Conservation (phyloP, 2,113 vertebrate species). For the Natator depressus region DNA sequence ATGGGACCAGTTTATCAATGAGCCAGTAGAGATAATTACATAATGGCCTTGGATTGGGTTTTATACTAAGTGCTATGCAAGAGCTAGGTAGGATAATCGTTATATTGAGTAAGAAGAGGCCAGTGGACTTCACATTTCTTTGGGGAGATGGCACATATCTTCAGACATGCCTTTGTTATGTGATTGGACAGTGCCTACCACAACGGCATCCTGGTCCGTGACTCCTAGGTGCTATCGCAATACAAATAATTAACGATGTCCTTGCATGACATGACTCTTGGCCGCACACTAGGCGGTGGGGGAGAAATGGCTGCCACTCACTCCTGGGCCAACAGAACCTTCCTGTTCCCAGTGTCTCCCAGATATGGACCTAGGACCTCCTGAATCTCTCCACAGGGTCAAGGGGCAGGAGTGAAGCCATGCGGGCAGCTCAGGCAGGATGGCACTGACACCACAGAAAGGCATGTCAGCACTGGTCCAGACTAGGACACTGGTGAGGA, state of each 20-base stretch:
- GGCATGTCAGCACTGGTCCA: neutral
- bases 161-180: neutral
- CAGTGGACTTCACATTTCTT: neutral
- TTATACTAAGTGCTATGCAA: neutral
- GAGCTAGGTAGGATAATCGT: neutral
- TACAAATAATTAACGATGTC: neutral
- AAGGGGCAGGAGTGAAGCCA: neutral
- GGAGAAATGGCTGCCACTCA: neutral
- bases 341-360: neutral
- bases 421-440: neutral
- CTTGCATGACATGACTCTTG: neutral
- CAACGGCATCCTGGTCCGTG: neutral
- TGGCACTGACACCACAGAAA: no score
- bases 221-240: neutral
- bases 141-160: neutral
- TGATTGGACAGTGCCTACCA: neutral
- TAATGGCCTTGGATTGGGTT: neutral
- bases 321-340: neutral
- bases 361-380: neutral
- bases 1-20: neutral
- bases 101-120: neutral
- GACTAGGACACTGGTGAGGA: neutral
- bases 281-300: neutral
- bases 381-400: neutral
- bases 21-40: neutral